Percentiles rank a stretch among this genome's conserved stretches.
phyloP scores from a whole-genome alignment of 2,888 invertebrate genomes.

The Sarcophaga caerulescens region DNA sequence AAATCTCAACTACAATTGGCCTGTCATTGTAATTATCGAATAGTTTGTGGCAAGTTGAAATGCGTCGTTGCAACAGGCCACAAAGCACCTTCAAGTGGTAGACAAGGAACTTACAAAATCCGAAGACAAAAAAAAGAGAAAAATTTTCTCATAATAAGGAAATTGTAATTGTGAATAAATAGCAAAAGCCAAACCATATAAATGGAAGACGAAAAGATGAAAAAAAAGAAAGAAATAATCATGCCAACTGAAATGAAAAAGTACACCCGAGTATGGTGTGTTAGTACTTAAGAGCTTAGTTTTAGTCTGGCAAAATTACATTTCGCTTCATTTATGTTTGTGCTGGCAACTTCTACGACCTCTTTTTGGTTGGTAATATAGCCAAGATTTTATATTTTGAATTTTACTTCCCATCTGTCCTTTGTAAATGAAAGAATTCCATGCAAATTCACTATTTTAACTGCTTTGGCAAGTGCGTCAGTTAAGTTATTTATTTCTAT shows the following conservation, averaged over 20 bases:
- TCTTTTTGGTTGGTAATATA: no score
- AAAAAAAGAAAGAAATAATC: background rate
- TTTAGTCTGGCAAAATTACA: no score
- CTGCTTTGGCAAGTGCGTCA: no score
- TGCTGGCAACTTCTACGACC: no score
- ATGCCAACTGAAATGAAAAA: background rate
- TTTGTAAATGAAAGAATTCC: no score
- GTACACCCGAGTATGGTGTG: slow-evolving; percentile 1
- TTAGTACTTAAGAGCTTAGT: no score
- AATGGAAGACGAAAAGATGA: slow-evolving; percentile 24
- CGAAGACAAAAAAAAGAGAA: slow-evolving; percentile 3
- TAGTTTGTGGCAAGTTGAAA: slow-evolving; percentile 63
- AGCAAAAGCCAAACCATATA: slow-evolving; percentile 50
- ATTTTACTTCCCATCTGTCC: no score
- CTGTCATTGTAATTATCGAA: slow-evolving; percentile 71
- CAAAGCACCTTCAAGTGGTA: slow-evolving; percentile 41
- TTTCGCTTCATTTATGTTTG: no score
- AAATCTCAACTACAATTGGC: slow-evolving; percentile 66
- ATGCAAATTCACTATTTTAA: no score
- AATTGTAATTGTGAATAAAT: slow-evolving; percentile 48
- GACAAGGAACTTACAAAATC: slow-evolving; percentile 38
- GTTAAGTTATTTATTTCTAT: no score
- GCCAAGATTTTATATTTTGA: no score
- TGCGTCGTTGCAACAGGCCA: slow-evolving; percentile 30
- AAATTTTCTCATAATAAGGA: slow-evolving; percentile 65